Conservation (phyloP, 2,888 invertebrate genomes). For the Mimas tiliae region DNA sequence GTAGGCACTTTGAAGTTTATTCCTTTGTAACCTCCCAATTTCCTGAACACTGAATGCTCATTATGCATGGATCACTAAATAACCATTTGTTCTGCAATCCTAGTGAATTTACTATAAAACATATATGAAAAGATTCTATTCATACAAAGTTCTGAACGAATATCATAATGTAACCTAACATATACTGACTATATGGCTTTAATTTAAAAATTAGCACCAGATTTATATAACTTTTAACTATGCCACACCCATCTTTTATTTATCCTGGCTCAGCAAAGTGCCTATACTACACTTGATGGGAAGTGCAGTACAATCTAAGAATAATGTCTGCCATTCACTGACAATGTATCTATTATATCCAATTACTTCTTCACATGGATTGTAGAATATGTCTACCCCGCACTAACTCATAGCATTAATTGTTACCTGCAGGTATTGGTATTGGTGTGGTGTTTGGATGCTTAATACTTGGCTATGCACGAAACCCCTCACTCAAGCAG, state of each 20-base stretch:
- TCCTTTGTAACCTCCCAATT: not conserved
- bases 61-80: not conserved
- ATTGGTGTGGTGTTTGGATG: slow-evolving; percentile 99
- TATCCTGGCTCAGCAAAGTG: too few species aligned
- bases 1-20: not conserved
- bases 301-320: too few species aligned
- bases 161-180: too few species aligned
- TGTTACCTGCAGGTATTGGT: slow-evolving; percentile 91
- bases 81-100: not conserved
- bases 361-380: not conserved
- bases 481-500: slow-evolving; percentile 98
- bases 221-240: too few species aligned
- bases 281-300: too few species aligned
- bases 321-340: too few species aligned
- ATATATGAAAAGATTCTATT: too few species aligned
- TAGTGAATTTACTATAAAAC: not conserved
- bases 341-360: too few species aligned
- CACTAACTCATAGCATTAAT: slow-evolving; percentile 35
- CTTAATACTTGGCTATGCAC: slow-evolving; percentile 97
- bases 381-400: slow-evolving; percentile 21
- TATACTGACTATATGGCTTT: too few species aligned
- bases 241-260: too few species aligned
- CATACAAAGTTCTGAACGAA: too few species aligned
- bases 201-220: too few species aligned
- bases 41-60: not conserved